phyloP scores from a whole-genome alignment of 2,888 invertebrate species.

The Sarcophaga variegata region DNA sequence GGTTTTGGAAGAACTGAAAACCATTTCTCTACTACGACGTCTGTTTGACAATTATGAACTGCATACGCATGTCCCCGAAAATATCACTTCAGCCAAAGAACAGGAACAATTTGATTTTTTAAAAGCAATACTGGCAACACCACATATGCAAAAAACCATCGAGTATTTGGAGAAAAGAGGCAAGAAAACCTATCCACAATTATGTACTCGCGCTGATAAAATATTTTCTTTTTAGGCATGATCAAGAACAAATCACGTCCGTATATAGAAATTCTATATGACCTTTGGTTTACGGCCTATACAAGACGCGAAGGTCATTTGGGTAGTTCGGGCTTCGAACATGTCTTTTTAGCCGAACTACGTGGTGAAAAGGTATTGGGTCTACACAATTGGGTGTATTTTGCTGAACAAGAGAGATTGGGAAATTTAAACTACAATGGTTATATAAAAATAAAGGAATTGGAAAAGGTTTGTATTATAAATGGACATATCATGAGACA shows the following conservation, averaged over 20 bases:
- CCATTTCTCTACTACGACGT: constrained; percentile 72
- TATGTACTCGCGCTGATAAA: no score
- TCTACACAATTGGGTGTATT: constrained; percentile 77
- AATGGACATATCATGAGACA: no score
- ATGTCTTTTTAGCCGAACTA: constrained; percentile 76
- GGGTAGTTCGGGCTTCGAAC: constrained; percentile 77
- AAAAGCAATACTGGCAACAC: constrained; percentile 74
- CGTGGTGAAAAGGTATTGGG: constrained; percentile 74
- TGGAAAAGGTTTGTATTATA: constrained; percentile 72
- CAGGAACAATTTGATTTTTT: constrained; percentile 76
- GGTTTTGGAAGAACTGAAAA: constrained; percentile 60
- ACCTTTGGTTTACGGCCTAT: constrained; percentile 77
- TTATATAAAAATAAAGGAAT: constrained; percentile 71
- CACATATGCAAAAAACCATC: constrained; percentile 76
- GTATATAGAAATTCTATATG: constrained; percentile 73
- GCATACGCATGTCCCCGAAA: constrained; percentile 71
- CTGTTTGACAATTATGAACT: constrained; percentile 77
- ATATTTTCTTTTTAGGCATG: constrained; percentile 63
- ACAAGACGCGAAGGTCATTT: constrained; percentile 73
- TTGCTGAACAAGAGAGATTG: constrained; percentile 75
- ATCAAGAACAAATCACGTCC: constrained; percentile 71
- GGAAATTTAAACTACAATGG: constrained; percentile 77
- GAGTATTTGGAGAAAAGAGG: constrained; percentile 71
- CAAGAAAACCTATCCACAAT: not conserved
- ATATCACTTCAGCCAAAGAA: constrained; percentile 70